Conservation (phyloP, 2,888 invertebrate genomes). For the Drosophila pullipes region DNA sequence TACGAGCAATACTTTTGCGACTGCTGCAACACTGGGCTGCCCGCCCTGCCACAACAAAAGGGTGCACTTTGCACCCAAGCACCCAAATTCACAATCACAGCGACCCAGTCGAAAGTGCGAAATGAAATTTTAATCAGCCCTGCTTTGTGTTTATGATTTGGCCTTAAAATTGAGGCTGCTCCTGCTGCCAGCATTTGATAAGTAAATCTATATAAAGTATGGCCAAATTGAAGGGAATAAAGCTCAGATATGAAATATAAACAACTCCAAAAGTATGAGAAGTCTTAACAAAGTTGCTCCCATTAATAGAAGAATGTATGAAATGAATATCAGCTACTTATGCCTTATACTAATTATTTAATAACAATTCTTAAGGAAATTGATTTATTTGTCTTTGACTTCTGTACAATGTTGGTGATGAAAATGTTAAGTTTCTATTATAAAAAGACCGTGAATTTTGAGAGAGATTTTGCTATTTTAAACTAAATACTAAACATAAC, state of each 20-base stretch:
- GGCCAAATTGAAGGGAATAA: neutral
- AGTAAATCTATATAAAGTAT: slow-evolving; percentile 5
- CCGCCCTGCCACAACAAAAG: neutral
- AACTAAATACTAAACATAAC: neutral
- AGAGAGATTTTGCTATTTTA: neutral
- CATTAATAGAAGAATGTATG: neutral
- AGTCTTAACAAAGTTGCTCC: neutral
- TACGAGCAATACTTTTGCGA: slow-evolving; percentile 62
- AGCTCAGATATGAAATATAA: neutral
- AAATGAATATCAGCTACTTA: neutral
- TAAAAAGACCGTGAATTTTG: neutral
- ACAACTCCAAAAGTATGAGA: neutral
- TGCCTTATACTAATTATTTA: neutral
- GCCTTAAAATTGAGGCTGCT: slow-evolving; percentile 38
- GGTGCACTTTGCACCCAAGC: neutral
- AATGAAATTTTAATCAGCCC: slow-evolving; percentile 75
- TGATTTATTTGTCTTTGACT: neutral
- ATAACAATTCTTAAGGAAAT: neutral
- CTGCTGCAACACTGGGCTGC: slow-evolving; percentile 25
- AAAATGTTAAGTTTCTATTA: neutral
- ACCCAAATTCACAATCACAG: slow-evolving; percentile 55
- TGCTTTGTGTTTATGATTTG: slow-evolving; percentile 63
- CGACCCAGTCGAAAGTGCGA: slow-evolving; percentile 62
- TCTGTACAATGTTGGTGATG: neutral
- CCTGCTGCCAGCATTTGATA: slow-evolving; percentile 23